Evolutionary conservation across 2,113 vertebrate species (phyloP), one percentile per base, ranked within the genome.

Genomic region (Oncorhynchus kisutch): DNA sequence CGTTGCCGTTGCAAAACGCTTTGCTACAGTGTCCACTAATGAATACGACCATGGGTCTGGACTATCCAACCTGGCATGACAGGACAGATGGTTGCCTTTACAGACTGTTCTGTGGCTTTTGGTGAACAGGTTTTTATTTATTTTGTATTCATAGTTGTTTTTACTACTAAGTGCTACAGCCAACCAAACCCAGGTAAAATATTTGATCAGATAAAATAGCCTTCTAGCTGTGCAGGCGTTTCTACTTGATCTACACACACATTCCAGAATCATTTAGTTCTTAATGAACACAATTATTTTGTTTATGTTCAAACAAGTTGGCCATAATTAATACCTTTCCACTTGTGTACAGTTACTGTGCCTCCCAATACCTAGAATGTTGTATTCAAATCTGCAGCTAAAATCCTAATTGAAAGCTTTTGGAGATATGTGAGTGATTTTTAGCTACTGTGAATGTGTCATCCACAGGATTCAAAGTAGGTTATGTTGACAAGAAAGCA

Each of bases 121-220:
- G 34, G 22, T 9, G 18, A 24, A 77, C 71, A 13, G 51, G 3
- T 71, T 68, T 45, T 64, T 80, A 82, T 83, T 84, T 76, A 82
- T 81, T 81, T 39, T 68, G 78, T 1, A 72, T 9, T 66, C 7
- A 12, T 34, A 45, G 67, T 71, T n/a, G 51, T 72, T 69, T 54
- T 54, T 54, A 18, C 57, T n/a, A 18, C 66, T 24, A 54, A 64
- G 14, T 0, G 57, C 22, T 70, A 68, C 45, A 62, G 29, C 54
- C n/a, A 67, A 59, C 72, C 67, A 74, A 70, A 68, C 66, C 31
- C 70, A 68, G 2, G 29, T 31, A 67, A 29, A 34, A 20, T 68
- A 45, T 34, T 62, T 49, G 20, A 49, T 27, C 31, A 20, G 29
- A 18, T 68, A 34, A 20, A 31, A 39, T 20, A 54, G 51, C 13